These are phyloP conservation scores for Malachius bipustulatus DNA, from an alignment of 2,888 invertebrate genomes.

Conservation along the genomic window DNA sequence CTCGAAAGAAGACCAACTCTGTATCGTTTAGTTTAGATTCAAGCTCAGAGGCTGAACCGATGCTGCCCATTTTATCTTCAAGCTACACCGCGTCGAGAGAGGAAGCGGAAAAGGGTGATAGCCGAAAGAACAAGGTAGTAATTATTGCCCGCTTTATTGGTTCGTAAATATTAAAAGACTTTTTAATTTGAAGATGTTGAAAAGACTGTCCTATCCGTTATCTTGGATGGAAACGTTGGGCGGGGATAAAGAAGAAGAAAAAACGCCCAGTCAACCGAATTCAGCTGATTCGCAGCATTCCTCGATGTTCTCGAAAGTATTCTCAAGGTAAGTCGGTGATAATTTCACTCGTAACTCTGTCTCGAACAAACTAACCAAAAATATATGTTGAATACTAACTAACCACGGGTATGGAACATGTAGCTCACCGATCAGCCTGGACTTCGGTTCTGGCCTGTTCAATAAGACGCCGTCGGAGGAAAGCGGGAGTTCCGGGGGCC, in stretches of 20 bases:
- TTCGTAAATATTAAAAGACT: constrained; percentile 8
- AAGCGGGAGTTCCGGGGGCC: constrained; percentile 51
- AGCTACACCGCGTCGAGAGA: constrained; percentile 37
- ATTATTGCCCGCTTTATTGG: too few relatives aligned
- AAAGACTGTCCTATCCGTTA: constrained; percentile 80
- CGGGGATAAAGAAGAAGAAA: constrained; percentile 54
- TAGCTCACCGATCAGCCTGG: constrained; percentile 88
- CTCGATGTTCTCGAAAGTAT: constrained; percentile 83
- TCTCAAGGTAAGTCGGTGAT: constrained; percentile 79
- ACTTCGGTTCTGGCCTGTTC: constrained; percentile 93
- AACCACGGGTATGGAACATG: constrained; percentile 23
- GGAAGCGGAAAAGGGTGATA: constrained; percentile 46
- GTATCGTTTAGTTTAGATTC: constrained; percentile 62
- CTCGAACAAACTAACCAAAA: too few relatives aligned
- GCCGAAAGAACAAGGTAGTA: constrained; percentile 65
- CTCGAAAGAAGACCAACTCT: constrained; percentile 57
- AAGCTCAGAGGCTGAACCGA: constrained; percentile 40
- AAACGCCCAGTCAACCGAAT: constrained; percentile 35
- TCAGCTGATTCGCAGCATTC: constrained; percentile 43
- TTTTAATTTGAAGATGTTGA: constrained; percentile 63
- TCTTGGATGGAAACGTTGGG: constrained; percentile 86
- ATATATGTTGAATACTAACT: too few relatives aligned
- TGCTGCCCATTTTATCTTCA: constrained; percentile 26
- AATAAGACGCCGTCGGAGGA: constrained; percentile 89
- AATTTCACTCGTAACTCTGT: too few relatives aligned